These are phyloP conservation scores for Halcyon leucocephala DNA, from an alignment of 2,797 vertebrate genomes.

Conservation along the genomic window DNA sequence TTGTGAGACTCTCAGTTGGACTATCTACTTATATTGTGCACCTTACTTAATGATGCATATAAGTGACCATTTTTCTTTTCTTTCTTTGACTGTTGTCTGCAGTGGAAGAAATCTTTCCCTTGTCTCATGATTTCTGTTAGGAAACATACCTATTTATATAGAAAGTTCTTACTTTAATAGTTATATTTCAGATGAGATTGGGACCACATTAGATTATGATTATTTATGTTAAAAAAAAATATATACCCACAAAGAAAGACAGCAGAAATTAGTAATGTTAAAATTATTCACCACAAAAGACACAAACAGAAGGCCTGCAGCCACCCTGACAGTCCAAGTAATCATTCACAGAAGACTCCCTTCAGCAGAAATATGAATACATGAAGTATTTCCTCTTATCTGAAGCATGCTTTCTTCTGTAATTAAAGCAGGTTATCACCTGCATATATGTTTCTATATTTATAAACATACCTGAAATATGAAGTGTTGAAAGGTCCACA, in stretches of 20 bases:
- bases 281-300: not conserved
- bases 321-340: not conserved
- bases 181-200: not conserved
- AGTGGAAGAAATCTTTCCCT: not conserved
- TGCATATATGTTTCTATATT: not conserved
- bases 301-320: not conserved
- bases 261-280: not conserved
- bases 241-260: not conserved
- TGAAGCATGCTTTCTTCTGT: not conserved
- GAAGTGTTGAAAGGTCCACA: not conserved
- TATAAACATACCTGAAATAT: not conserved
- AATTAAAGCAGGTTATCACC: not conserved
- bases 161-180: not conserved
- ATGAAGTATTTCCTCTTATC: not conserved
- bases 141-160: not conserved
- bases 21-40: not conserved
- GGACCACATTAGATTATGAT: not conserved
- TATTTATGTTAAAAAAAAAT: not conserved
- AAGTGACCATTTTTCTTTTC: accelerated
- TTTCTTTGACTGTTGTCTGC: not conserved
- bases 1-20: not conserved
- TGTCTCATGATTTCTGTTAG: not conserved
- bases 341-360: not conserved
- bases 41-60: not conserved
- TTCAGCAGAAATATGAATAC: not conserved